Evolutionary conservation across 2,797 vertebrate species (phyloP), one percentile per base, ranked within the genome.

Genomic region (Enoplosus armatus): DNA sequence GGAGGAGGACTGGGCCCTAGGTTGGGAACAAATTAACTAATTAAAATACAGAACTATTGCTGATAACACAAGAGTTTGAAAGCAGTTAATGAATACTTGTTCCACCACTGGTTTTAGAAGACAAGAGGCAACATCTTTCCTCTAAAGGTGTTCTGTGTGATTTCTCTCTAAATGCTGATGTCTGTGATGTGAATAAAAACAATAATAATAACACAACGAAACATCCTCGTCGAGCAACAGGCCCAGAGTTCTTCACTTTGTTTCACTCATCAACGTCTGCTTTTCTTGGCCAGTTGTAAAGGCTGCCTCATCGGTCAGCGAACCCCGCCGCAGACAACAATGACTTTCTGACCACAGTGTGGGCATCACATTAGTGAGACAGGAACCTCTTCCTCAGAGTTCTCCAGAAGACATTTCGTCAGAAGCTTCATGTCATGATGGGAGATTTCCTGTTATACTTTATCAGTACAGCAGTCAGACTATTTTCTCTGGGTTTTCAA

Each of bases 401-500:
- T 74, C 31, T 14, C 12, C 2, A 35, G n/a, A 73, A 41, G 35
- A 31, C 5, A 5, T 33, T 45, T 66, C 9, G 18, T 16, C 8
- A n/a, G 35, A 69, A 22, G 45, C 29, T 22, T 20, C 7, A 4
- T 3, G 4, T 47, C 24, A 5, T 20, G 26, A 43, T 33, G 10
- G 14, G 26, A 43, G 5, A 62, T 2, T 12, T 48, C 33, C 14
- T 1, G 11, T 31, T 14, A 12, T 8, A 27, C 2, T 3, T 69
- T 15, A 39, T 22, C 12, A 37, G 11, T 0, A 24, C 27, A 27
- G 43, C 54, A 22, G 56, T n/a, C 39, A 5, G 12, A 31, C 70
- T 10, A 22, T 51, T 84, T 88, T 31, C 0, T 66, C 26, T 14
- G n/a, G 5, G 10, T 31, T 15, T 47, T 70, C 63, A 54, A 41